Percentiles rank a stretch among this genome's conserved stretches.
Evolutionary conservation across 2,797 vertebrate species (phyloP).

Genomic region (Bradypodion pumilum): DNA sequence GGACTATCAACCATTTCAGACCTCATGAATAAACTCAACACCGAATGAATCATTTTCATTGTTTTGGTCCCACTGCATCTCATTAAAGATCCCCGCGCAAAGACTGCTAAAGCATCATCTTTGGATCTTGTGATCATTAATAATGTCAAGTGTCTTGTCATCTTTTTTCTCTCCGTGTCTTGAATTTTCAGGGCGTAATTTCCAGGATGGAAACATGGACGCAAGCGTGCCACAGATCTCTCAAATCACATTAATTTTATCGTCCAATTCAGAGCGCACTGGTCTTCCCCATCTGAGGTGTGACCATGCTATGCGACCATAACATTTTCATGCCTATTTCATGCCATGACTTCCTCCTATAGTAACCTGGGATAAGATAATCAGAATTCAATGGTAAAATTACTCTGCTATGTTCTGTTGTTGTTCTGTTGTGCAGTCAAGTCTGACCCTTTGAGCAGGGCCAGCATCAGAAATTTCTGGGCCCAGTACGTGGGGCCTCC

Average conservation of each 20-base stretch:
- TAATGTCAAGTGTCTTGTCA: constrained; percentile 47
- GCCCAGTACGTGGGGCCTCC: too few species aligned
- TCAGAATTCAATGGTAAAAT: too few species aligned
- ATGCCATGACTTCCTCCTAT: too few species aligned
- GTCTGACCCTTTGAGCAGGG: too few species aligned
- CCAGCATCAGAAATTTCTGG: too few species aligned
- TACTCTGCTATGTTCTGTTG: too few species aligned
- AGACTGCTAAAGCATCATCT: constrained; percentile 41
- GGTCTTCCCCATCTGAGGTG: background rate
- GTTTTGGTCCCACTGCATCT: constrained; percentile 52
- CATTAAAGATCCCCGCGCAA: constrained; percentile 54
- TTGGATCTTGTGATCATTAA: constrained; percentile 47
- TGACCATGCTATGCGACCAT: too few species aligned
- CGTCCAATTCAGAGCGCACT: constrained; percentile 47
- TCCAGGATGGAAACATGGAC: constrained; percentile 34
- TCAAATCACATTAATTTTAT: constrained; percentile 53
- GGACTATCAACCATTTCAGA: background rate
- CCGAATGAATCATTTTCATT: background rate
- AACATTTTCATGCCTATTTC: too few species aligned
- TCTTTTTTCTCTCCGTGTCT: constrained; percentile 53
- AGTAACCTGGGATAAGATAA: too few species aligned
- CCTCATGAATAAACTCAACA: background rate
- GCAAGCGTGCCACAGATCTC: constrained; percentile 39
- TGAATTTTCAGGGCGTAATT: constrained; percentile 17
- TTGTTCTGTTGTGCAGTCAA: too few species aligned